Base-by-base conservation (phyloP, 1,140 invertebrate species). In the Mylabris phalerata region DNA sequence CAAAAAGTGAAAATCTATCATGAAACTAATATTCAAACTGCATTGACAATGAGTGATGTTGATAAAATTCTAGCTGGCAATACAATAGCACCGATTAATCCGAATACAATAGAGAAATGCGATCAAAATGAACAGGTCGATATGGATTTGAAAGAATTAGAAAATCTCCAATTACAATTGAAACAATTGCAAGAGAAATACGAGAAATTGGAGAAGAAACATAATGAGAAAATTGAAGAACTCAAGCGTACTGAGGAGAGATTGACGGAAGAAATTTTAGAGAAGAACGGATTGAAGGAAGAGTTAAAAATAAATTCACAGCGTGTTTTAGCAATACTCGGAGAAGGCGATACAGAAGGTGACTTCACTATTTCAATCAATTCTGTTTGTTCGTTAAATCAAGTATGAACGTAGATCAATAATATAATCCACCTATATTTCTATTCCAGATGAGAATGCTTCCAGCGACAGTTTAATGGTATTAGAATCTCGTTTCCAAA, bases 21-120 rank as follows among this genome's bases (percentile, higher is more conserved):
- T 57, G 89, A 92, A 73, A 86, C 79, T 0, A 78, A 79, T 10
- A 79, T 82, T 3, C 89, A 92, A 68, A 92, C 89, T 0, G 86
- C 84, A 5, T 70, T 91, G 24, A 82, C 86, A 0, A 81, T 83
- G 42, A 69, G 74, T 1, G 89, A 91, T 67, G 77, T 91, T 9
- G 84, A 87, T 44, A 82, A 84, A 9, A 84, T 84, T 13, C 73
- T 90, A 38, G 79, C 80, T 0, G 88, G 86, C 0, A 67, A 82
- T 9, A 71, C 76, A 3, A 79, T 80, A 43, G 61, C 57, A 9
- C 67, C 69, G 5, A 61, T 66, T 38, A 63, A 65, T 60, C 79
- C 71, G 0, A 45, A 66, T 52, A 69, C 70, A 47, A 59, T 59
- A 1, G 72, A 73, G 56, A 69, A 60, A 60, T 65, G 64, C 9